These are phyloP conservation scores for Eolophus roseicapilla DNA, from an alignment of 2,113 vertebrate species.

Conservation along the genomic window DNA sequence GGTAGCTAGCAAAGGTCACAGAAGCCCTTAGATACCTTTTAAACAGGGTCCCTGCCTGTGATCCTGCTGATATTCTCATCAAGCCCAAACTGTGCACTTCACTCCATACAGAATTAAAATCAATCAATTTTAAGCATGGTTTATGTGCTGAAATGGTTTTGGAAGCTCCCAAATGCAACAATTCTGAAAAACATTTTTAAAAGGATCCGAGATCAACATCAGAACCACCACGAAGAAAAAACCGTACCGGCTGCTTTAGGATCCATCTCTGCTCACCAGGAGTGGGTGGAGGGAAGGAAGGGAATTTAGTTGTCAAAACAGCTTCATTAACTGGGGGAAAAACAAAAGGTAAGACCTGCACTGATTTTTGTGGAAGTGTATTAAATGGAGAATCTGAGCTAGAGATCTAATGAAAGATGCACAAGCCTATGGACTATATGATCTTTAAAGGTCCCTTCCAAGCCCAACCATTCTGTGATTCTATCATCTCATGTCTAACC, in stretches of 20 bases:
- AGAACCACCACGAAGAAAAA: not conserved
- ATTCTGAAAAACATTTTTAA: not conserved
- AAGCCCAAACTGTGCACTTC: not conserved
- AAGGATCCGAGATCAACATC: not conserved
- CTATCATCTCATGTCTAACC: not conserved
- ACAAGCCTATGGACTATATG: not conserved
- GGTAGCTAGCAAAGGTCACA: not conserved
- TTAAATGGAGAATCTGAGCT: not conserved
- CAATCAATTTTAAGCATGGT: not conserved
- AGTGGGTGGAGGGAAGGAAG: not conserved
- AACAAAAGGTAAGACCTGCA: not conserved
- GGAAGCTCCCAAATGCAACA: not conserved
- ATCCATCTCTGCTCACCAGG: not conserved
- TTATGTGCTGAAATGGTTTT: not conserved
- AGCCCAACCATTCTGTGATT: not conserved
- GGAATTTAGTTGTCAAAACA: not conserved
- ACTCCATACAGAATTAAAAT: not conserved
- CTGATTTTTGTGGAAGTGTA: not conserved
- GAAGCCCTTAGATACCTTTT: not conserved
- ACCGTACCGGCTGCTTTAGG: not conserved
- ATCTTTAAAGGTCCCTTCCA: not conserved
- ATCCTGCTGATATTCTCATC: not conserved
- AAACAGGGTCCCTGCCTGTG: not conserved
- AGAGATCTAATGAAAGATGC: not conserved
- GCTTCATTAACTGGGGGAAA: not conserved